Conservation (phyloP, 2,888 invertebrate genomes). For the Gortyna flavago region DNA sequence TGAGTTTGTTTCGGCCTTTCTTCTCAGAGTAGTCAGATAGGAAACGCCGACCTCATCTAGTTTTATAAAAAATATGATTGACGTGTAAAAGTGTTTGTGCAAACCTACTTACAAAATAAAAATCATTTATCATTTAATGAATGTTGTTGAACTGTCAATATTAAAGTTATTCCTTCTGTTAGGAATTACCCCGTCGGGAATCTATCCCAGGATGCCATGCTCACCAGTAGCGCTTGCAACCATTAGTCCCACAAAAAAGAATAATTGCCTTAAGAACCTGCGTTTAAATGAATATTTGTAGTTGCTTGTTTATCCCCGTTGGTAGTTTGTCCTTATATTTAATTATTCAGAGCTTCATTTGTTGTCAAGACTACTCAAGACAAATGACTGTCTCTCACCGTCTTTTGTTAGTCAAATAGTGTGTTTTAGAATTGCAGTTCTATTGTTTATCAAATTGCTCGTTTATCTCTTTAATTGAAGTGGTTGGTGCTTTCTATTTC, state of each 20-base stretch:
- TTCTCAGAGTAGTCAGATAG: too few relatives aligned
- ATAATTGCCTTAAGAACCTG: neutral
- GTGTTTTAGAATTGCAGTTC: slow-evolving; percentile 44
- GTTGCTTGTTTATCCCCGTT: slow-evolving; percentile 42
- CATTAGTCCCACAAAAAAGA: neutral
- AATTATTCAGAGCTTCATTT: slow-evolving; percentile 59
- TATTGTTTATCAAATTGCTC: slow-evolving; percentile 40
- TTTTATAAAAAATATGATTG: too few relatives aligned
- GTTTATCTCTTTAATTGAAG: slow-evolving; percentile 42
- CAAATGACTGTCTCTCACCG: slow-evolving; percentile 52
- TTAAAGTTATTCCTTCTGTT: too few relatives aligned
- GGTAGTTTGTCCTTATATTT: slow-evolving; percentile 63
- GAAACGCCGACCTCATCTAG: too few relatives aligned
- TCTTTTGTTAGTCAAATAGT: slow-evolving; percentile 63
- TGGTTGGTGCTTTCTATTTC: slow-evolving; percentile 32
- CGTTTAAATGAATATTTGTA: slow-evolving; percentile 11
- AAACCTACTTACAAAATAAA: too few relatives aligned
- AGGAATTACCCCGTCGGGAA: neutral
- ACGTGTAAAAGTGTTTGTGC: too few relatives aligned
- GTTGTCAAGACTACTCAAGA: slow-evolving; percentile 57
- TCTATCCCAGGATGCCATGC: neutral
- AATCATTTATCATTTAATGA: too few relatives aligned
- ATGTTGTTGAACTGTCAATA: too few relatives aligned
- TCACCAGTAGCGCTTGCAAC: neutral
- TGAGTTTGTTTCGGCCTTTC: too few relatives aligned